Evolutionary conservation across 2,113 vertebrate genomes (phyloP).

Genomic region (Catagonus wagneri): DNA sequence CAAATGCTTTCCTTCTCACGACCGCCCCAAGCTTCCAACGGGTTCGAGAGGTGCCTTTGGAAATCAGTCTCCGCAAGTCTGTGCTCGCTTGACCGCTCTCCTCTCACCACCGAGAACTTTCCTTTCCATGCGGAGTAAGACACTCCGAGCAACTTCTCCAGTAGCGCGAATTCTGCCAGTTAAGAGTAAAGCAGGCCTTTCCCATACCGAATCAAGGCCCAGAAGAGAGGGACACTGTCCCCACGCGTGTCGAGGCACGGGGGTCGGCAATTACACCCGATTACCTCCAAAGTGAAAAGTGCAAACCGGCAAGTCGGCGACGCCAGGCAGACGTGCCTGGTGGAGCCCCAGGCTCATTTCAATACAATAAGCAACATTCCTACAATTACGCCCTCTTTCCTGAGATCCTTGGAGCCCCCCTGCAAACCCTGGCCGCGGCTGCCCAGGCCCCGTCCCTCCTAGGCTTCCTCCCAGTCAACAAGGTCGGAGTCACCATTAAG

Average conservation of each 20-base stretch:
- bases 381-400: conserved; percentile 80
- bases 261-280: conserved; percentile 76
- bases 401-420: conserved; percentile 65
- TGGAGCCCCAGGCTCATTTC: conserved; percentile 84
- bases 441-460: conserved; percentile 55
- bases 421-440: conserved; percentile 32
- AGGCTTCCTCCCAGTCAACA: conserved; percentile 70
- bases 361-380: conserved; percentile 83
- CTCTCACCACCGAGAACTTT: conserved; percentile 68
- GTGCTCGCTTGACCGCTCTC: not conserved
- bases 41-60: conserved; percentile 28
- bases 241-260: conserved; percentile 81
- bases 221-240: conserved; percentile 8
- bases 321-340: conserved; percentile 83
- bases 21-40: not conserved
- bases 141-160: conserved; percentile 67
- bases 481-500: conserved; percentile 73
- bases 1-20: not conserved
- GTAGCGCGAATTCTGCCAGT: conserved; percentile 34
- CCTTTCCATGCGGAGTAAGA: conserved; percentile 56
- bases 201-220: conserved; percentile 5
- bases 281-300: conserved; percentile 81
- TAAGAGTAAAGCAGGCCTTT: conserved; percentile 37
- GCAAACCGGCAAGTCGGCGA: conserved; percentile 75
- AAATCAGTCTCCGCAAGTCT: not conserved